Percentiles rank a stretch among this genome's conserved stretches.
Evolutionary conservation across 92 coral and sea anemone genomes (phyloP).

Genomic region (Pocillopora meandrina): DNA sequence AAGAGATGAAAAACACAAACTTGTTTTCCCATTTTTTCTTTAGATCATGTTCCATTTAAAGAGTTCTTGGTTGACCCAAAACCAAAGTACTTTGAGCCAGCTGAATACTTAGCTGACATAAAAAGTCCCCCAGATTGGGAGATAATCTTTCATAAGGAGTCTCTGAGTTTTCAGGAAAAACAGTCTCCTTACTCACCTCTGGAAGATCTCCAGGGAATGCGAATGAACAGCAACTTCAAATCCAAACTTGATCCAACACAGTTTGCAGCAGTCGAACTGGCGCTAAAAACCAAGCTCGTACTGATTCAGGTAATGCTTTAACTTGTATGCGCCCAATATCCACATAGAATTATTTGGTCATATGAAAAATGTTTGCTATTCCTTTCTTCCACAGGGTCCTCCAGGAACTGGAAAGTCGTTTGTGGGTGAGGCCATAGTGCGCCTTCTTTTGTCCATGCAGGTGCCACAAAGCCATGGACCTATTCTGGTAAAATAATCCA

Average conservation of each 20-base stretch:
- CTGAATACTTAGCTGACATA: slow-evolving; percentile 56
- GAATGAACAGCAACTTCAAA: not conserved
- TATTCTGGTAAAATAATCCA: slow-evolving; percentile 60
- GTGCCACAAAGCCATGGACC: slow-evolving; percentile 66
- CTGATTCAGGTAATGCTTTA: slow-evolving; percentile 72
- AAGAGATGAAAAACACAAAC: too few species aligned
- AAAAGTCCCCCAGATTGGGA: slow-evolving; percentile 69
- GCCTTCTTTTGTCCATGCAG: slow-evolving; percentile 70
- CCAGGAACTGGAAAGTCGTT: slow-evolving; percentile 92
- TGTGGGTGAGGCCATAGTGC: slow-evolving; percentile 73
- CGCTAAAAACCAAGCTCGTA: slow-evolving; percentile 60
- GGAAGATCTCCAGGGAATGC: slow-evolving; percentile 38
- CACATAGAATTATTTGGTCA: not conserved
- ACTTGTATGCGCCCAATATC: not conserved
- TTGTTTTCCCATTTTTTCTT: too few species aligned
- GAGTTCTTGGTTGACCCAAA: slow-evolving; percentile 57
- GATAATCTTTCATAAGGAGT: slow-evolving; percentile 45
- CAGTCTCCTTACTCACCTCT: slow-evolving; percentile 27
- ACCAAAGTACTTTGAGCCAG: slow-evolving; percentile 7
- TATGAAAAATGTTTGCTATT: not conserved
- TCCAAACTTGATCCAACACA: slow-evolving; percentile 71
- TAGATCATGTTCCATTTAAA: slow-evolving; percentile 60
- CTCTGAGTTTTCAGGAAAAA: not conserved
- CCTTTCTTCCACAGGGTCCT: slow-evolving; percentile 71
- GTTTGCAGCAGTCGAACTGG: slow-evolving; percentile 66